Conservation (phyloP, 2,888 invertebrate genomes). For the Parapristionchus giblindavisi region DNA sequence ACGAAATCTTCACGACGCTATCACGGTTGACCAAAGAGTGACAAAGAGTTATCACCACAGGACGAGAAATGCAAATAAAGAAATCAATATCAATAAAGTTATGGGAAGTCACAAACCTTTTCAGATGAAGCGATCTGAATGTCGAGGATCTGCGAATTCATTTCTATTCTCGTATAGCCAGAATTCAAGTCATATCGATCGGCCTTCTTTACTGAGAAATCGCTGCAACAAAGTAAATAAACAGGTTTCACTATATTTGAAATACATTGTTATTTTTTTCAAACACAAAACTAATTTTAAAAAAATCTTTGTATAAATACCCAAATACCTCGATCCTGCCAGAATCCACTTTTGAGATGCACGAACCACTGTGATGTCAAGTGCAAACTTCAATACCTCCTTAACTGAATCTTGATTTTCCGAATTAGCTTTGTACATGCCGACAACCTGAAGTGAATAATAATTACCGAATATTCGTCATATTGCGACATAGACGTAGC, state of each 20-base stretch:
- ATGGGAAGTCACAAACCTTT: too few relatives aligned
- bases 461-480: too few relatives aligned
- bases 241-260: neutral
- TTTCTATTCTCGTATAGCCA: slow-evolving; percentile 4
- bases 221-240: slow-evolving; percentile 1
- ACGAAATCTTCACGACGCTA: neutral
- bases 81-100: neutral
- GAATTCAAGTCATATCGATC: slow-evolving; percentile 3
- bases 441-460: slow-evolving; percentile 34
- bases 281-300: neutral
- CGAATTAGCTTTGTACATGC: slow-evolving; percentile 30
- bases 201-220: slow-evolving; percentile 38
- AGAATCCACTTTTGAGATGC: slow-evolving; percentile 41
- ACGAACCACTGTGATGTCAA: slow-evolving; percentile 42
- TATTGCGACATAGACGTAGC: too few relatives aligned
- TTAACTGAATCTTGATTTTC: slow-evolving; percentile 30
- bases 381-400: slow-evolving; percentile 41
- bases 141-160: slow-evolving; percentile 42
- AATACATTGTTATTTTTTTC: neutral
- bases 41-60: too few relatives aligned
- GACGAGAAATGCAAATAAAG: neutral
- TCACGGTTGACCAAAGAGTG: neutral
- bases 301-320: neutral
- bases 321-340: slow-evolving; percentile 44
- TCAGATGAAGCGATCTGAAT: slow-evolving; percentile 43